Conservation (phyloP, 2,797 vertebrate species). For the Emys orbicularis region DNA sequence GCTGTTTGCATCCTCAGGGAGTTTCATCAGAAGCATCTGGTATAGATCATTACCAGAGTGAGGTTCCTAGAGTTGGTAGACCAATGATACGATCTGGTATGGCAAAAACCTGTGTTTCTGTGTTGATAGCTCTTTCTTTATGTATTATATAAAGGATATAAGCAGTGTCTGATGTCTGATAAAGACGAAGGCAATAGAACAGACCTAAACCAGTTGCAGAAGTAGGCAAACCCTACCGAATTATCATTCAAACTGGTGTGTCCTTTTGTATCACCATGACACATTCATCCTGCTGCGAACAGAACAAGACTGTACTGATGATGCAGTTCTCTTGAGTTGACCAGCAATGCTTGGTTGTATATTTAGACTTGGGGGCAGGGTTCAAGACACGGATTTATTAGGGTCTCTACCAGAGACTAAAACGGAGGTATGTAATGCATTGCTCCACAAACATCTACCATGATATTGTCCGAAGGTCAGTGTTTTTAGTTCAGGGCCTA, state of each 20-base stretch:
- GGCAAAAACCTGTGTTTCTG: not conserved
- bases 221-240: not conserved
- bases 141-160: not conserved
- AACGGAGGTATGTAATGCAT: not conserved
- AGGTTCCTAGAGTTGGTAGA: not conserved
- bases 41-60: not conserved
- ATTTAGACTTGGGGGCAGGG: no score
- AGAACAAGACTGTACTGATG: not conserved
- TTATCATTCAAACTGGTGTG: not conserved
- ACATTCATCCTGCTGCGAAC: not conserved
- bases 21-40: not conserved
- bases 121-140: not conserved
- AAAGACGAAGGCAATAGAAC: not conserved
- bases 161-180: not conserved
- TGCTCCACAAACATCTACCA: not conserved
- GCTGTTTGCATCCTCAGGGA: not conserved
- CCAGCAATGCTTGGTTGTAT: not conserved
- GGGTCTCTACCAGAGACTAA: not conserved
- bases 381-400: not conserved
- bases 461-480: conserved; percentile 6
- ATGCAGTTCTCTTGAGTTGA: not conserved
- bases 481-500: conserved; percentile 60
- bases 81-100: not conserved
- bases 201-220: not conserved
- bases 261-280: not conserved